Conservation (phyloP, 2,113 vertebrate genomes). For the Pseudolaguvia tuberculata region DNA sequence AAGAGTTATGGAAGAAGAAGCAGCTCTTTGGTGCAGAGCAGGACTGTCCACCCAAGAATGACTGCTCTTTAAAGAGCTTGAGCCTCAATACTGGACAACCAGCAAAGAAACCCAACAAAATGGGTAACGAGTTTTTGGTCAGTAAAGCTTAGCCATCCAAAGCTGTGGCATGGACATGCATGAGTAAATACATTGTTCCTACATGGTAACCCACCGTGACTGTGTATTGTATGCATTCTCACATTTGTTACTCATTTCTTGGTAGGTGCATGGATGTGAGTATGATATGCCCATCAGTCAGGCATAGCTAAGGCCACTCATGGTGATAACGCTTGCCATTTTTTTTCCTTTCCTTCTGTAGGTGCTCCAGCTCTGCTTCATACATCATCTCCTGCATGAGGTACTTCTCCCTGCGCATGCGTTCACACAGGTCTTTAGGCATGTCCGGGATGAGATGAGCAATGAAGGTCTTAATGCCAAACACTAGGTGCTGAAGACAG, state of each 20-base stretch:
- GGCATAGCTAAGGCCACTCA: conserved; percentile 88
- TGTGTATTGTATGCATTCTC: conserved; percentile 17
- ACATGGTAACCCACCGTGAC: background rate
- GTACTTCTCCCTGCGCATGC: conserved; percentile 95
- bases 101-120: conserved; percentile 25
- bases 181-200: conserved; percentile 42
- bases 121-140: conserved; percentile 36
- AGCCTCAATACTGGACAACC: conserved; percentile 9
- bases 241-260: background rate
- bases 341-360: conserved; percentile 89
- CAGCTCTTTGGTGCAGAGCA: conserved; percentile 63
- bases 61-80: background rate
- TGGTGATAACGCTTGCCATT: conserved; percentile 93
- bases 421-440: conserved; percentile 90
- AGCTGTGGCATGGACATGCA: conserved; percentile 41
- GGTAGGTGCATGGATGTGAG: conserved; percentile 17
- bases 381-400: conserved; percentile 99
- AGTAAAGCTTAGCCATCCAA: conserved; percentile 54
- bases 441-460: conserved; percentile 97
- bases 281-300: conserved; percentile 16
- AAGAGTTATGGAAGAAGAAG: conserved; percentile 30
- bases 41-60: conserved; percentile 19
- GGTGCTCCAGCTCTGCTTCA: conserved; percentile 91
- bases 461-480: conserved; percentile 94
- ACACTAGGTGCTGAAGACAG: conserved; percentile 85